Evolutionary conservation across 2,888 invertebrate genomes (phyloP).

Genomic region (Diarsia mendica): DNA sequence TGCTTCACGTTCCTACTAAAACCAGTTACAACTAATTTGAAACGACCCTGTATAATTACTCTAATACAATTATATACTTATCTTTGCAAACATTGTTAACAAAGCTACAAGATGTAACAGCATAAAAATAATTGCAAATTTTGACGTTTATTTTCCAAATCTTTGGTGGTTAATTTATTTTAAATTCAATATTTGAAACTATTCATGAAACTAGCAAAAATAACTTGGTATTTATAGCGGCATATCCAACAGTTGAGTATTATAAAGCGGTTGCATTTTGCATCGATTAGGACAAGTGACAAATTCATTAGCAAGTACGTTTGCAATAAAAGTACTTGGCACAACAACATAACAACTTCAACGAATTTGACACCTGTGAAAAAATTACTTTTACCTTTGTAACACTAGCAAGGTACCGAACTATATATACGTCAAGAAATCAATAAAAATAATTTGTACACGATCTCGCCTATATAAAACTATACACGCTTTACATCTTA

Average conservation of each 20-base stretch:
- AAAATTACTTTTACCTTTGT: conserved; percentile 58
- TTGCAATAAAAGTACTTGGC: conserved; percentile 73
- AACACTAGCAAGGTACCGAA: conserved; percentile 47
- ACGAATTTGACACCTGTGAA: conserved; percentile 72
- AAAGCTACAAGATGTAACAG: conserved; percentile 55
- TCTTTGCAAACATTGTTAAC: conserved; percentile 55
- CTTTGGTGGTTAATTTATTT: conserved; percentile 79
- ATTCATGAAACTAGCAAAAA: conserved; percentile 52
- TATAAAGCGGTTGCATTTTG: conserved; percentile 67
- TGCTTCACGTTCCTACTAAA: conserved; percentile 60
- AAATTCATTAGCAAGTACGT: conserved; percentile 71
- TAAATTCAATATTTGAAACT: conserved; percentile 51
- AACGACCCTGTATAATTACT: conserved; percentile 66
- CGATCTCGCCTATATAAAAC: conserved; percentile 81
- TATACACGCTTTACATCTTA: conserved; percentile 87
- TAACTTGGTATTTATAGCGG: conserved; percentile 57
- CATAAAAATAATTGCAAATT: conserved; percentile 61
- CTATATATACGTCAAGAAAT: conserved; percentile 73
- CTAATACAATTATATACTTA: conserved; percentile 62
- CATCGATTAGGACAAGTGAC: conserved; percentile 72
- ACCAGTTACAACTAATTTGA: conserved; percentile 64
- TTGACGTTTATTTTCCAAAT: conserved; percentile 71
- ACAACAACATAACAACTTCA: conserved; percentile 75
- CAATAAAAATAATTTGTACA: conserved; percentile 87
- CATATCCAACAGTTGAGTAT: conserved; percentile 71